Conservation (phyloP, 2,888 invertebrate species). For the Palloptera scutellata region DNA sequence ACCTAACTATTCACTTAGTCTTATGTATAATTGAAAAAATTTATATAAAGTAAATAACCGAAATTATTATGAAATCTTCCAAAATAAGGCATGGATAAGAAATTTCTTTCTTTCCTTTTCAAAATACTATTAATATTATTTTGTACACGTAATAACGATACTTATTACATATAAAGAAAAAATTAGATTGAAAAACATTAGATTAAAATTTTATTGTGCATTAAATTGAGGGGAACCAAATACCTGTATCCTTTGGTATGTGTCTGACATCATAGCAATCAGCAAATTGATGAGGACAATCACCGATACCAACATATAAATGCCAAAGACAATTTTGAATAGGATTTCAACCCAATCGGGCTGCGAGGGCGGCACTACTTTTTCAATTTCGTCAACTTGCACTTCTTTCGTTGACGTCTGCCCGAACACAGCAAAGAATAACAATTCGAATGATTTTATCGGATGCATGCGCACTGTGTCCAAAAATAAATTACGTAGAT, state of each 20-base stretch:
- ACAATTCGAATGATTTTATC: slow-evolving; percentile 92
- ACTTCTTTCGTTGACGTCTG: slow-evolving; percentile 86
- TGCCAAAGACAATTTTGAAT: slow-evolving; percentile 87
- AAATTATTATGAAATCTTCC: too few species aligned
- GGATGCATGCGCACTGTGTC: slow-evolving; percentile 88
- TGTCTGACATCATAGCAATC: slow-evolving; percentile 99
- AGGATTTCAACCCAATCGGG: slow-evolving; percentile 85
- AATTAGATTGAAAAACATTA: neutral
- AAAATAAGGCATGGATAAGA: too few species aligned
- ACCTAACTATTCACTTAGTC: too few species aligned
- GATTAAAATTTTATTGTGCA: neutral
- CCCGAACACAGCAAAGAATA: slow-evolving; percentile 99
- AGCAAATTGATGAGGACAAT: slow-evolving; percentile 98
- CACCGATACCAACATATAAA: slow-evolving; percentile 99
- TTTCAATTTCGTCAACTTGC: slow-evolving; percentile 72
- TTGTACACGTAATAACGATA: neutral
- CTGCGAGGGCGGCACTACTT: slow-evolving; percentile 68
- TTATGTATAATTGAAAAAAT: too few species aligned
- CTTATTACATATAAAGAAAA: neutral
- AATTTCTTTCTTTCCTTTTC: too few species aligned
- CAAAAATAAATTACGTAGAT: slow-evolving; percentile 32
- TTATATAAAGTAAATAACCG: too few species aligned
- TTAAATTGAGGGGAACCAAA: neutral
- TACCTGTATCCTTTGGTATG: slow-evolving; percentile 98
- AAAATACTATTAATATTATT: too few species aligned